Evolutionary conservation across 2,888 invertebrate species (phyloP), one percentile per base, ranked within the genome.

Genomic region (Eupithecia inturbata): DNA sequence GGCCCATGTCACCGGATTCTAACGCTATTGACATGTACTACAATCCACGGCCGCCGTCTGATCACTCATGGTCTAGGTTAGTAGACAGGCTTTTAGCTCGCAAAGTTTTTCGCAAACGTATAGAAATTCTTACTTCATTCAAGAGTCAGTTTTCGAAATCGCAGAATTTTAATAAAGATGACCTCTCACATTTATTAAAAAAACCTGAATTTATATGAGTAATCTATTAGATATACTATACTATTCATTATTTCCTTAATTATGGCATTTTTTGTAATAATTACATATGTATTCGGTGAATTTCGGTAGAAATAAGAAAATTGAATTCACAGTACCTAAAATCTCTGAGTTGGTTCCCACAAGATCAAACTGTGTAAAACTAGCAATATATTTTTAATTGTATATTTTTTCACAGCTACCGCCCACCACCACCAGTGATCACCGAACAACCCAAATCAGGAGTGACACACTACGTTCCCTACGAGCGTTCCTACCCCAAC

Each of bases 361-460:
- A 3, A 41, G 16, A 41, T 41, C 19, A 41, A 0, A 14, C 39
- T 39, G 39, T 14, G 39, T 39, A 39, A 39, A 45, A 45, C 49
- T 49, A 41, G n/a, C 9, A 22, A 22, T 57, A 26, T 69, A 26
- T 49, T 9, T n/a, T n/a, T 14, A 57, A 72, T n/a, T 39, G 16
- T 68, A 3, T 69, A 39, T 19, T 60, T 26, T 53, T 16, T 67
- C 41, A 71, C 87, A 95, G 96, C 73, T 97, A 97, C 88, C 96
- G 97, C 81, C 98, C 98, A 10, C 97, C 97, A 19, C 98, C 98
- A 12, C 97, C 97, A 12, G 98, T 98, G 22, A 98, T 98, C 80
- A 98, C 98, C 22, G 98, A 98, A 87, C 98, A 98, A 89, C 98
- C 98, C 0, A 97, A 98, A 88, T 96, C 97, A 26, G 92, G 95